Evolutionary conservation across 1,140 invertebrate genomes (phyloP), one percentile per base, ranked within the genome.

Genomic region (Calephelis virginiensis): DNA sequence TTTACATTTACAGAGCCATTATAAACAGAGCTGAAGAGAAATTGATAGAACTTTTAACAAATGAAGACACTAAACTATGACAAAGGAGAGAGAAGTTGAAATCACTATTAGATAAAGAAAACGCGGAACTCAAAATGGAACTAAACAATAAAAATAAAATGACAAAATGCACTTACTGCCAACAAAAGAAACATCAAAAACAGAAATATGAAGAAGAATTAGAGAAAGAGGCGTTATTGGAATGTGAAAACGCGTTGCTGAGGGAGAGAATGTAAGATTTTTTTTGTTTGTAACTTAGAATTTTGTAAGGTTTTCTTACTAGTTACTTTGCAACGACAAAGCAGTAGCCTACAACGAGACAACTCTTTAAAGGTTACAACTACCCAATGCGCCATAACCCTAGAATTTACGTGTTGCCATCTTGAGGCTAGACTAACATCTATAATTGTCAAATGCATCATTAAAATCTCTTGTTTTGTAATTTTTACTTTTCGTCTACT

Each of bases 31-130:
- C 85, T 56, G 72, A 65, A 56, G 81, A 83, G 28, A 90, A 80
- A 69, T 80, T 90, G 7, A 71, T 68, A 73, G 66, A 81, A 56
- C 67, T 80, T 28, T 61, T 90, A 47, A 46, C 78, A 61, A 17
- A 78, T 75, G 88, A 88, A 79, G 86, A 90, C 47, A 65, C 49
- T 59, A 78, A 75, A 64, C 82, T 90, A 45, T 89, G 86, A 89
- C 85, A 84, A 43, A 85, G 85, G 72, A 77, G 78, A 75, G 61
- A 83, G 60, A 77, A 75, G 48, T 69, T 90, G 7, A 77, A 77
- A 64, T 8, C 50, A 7, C 66, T 90, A 43, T 53, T 90, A 47
- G 64, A 78, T 46, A n/a, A 64, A 71, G 88, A 90, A 80, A 76
- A 88, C 71, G 63, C 78, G 61, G 67, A 76, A 64, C 72, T 83